Conservation (phyloP, 2,797 vertebrate genomes). For the Forpus xanthops region DNA sequence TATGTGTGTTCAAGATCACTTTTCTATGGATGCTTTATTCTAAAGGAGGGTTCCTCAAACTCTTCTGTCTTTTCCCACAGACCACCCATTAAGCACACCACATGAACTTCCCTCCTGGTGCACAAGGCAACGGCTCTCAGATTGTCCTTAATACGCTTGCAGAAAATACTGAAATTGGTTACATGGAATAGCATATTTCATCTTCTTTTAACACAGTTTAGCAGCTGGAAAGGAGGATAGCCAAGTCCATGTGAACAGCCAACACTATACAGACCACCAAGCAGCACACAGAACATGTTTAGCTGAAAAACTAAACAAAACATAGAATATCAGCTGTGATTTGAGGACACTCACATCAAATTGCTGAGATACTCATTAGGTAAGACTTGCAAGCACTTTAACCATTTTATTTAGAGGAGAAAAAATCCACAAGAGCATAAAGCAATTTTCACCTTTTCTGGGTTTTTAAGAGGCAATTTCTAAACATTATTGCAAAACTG, state of each 20-base stretch:
- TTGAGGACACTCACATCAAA: background rate
- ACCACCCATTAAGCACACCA: slow-evolving; percentile 9
- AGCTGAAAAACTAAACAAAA: slow-evolving; percentile 13
- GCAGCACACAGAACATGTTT: background rate
- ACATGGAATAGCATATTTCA: background rate
- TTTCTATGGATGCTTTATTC: background rate
- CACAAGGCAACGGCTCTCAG: background rate
- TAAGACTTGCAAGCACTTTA: background rate
- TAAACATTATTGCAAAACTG: slow-evolving; percentile 46
- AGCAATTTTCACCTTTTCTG: background rate
- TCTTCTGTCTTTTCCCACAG: background rate
- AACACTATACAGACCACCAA: slow-evolving; percentile 44
- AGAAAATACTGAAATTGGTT: background rate
- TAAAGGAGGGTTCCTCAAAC: background rate
- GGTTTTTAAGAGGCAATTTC: slow-evolving; percentile 10
- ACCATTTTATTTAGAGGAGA: background rate
- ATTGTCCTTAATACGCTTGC: background rate
- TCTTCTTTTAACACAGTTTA: slow-evolving; percentile 8
- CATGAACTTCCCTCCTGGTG: background rate
- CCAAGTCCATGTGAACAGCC: background rate
- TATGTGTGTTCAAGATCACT: background rate
- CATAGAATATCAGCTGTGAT: background rate
- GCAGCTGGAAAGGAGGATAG: slow-evolving; percentile 25
- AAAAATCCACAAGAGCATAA: background rate
- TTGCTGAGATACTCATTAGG: background rate